Evolutionary conservation across 1,140 invertebrate species (phyloP), one percentile per base, ranked within the genome.

Genomic region (Araneus ventricosus): DNA sequence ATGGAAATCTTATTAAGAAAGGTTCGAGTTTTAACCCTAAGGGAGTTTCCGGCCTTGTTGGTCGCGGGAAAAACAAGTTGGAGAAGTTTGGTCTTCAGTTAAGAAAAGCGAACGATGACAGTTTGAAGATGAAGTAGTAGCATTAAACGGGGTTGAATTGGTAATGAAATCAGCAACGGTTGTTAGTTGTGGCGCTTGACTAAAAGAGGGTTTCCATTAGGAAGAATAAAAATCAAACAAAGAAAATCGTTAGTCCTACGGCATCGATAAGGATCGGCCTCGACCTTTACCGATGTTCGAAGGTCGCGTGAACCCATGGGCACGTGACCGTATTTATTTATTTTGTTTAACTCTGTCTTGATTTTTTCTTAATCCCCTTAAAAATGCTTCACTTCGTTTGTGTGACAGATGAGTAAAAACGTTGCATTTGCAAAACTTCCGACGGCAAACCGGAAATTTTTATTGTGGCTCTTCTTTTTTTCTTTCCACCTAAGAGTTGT

Each of bases 251-350:
- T n/a, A 87, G 85, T 30, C 41, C 63, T 88, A 30, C 84, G 52
- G 30, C 34, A 37, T 59, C 52, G 88, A 90, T 90, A 90, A 90
- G 8, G 22, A 90, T 90, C 67, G 88, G 63, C 88, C 88, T 90
- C 88, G 88, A 90, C 88, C 88, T 80, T 67, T 88, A 7, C 37
- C 52, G 7, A n/a, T 52, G 63, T 27, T 30, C 27, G 14, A 37
- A 30, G 27, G 34, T 88, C 88, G 57, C 70, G 88, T 79, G 70
- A 90, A 39, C n/a, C 37, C n/a, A 30, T 20, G n/a, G 24, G 2
- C 87, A 88, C 87, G 87, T 88, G 87, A 75, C 45, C 37, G 70
- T 41, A 45, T n/a, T 34, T 45, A 37, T 67, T 88, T 88, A 10
- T 70, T 88, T 88, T 45, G 34, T n/a, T 75, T 75, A 39, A 30